Evolutionary conservation across 2,888 invertebrate genomes (phyloP).

Genomic region (Dicranocentrus wangi): DNA sequence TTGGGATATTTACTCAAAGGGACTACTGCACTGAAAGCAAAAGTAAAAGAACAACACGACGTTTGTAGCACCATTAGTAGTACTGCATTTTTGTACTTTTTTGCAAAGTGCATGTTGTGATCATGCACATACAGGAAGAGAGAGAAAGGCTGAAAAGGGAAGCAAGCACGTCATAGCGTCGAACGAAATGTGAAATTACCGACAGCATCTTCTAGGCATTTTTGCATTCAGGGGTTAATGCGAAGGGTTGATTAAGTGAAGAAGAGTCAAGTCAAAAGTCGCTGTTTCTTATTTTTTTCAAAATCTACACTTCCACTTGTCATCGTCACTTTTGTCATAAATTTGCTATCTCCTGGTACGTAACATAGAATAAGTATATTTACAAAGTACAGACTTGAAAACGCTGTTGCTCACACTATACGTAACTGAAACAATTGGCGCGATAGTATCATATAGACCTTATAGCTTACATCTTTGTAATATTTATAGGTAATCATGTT

Average conservation of each 20-base stretch:
- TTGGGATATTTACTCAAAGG: not conserved
- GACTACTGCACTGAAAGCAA: slow-evolving; percentile 25
- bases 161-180: no score
- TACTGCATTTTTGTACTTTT: slow-evolving; percentile 19
- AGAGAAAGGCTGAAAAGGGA: no score
- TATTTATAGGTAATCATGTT: no score
- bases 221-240: slow-evolving; percentile 1
- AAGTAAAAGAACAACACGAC: slow-evolving; percentile 15
- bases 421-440: no score
- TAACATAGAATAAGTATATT: no score
- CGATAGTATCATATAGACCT: no score
- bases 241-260: slow-evolving; percentile 4
- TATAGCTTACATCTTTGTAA: no score
- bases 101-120: no score
- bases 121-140: no score
- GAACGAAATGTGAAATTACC: not conserved
- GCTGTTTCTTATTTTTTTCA: not conserved
- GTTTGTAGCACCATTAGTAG: not conserved
- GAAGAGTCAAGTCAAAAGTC: slow-evolving; percentile 17
- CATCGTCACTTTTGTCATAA: not conserved
- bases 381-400: no score
- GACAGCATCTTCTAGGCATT: slow-evolving; percentile 15
- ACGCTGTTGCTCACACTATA: no score
- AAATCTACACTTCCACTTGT: not conserved
- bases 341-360: no score